Evolutionary conservation across 2,113 vertebrate species (phyloP), one percentile per base, ranked within the genome.

Genomic region (Microtus ochrogaster): DNA sequence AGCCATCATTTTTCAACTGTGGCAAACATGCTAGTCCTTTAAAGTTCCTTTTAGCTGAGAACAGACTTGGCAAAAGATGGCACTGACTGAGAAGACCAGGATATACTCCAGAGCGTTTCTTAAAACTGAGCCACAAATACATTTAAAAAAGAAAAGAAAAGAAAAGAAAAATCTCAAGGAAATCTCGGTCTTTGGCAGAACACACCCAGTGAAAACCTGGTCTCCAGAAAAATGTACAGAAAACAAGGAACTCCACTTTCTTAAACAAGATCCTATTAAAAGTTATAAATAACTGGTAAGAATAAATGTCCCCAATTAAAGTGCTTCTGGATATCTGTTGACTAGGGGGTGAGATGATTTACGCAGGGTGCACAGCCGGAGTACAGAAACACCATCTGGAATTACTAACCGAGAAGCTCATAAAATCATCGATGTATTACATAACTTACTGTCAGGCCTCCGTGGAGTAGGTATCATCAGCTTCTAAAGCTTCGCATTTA

Each of bases 291-390:
- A 95, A 90, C 44, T 65, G 24, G 68, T 21, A 87, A 17, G 94
- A 89, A 94, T 94, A 97, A 96, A 79, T 95, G 98, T 91, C 96
- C 97, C 65, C 82, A 95, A 92, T 33, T 85, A 91, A 66, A 94
- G 89, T 81, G 19, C 47, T 98, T 52, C 95, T 97, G 90, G 66
- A 85, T 94, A 86, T 89, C 39, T 87, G 70, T 76, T 97, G 96
- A 96, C 97, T 52, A 55, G 96, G 93, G 93, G 96, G 81, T 96
- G 74, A 94, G 87, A 89, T 96, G 92, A 98, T 96, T 98, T 97
- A 97, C 73, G 39, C 4, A 66, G 30, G 96, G 79, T 58, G 82
- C 81, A 95, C 47, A 58, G 89, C 49, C 10, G 0, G 89, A 97
- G 73, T 85, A 92, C 39, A 97, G 91, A 73, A 68, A 90, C 58